Evolutionary conservation across 2,797 vertebrate species (phyloP).

Genomic region (Echeneis naucrates): DNA sequence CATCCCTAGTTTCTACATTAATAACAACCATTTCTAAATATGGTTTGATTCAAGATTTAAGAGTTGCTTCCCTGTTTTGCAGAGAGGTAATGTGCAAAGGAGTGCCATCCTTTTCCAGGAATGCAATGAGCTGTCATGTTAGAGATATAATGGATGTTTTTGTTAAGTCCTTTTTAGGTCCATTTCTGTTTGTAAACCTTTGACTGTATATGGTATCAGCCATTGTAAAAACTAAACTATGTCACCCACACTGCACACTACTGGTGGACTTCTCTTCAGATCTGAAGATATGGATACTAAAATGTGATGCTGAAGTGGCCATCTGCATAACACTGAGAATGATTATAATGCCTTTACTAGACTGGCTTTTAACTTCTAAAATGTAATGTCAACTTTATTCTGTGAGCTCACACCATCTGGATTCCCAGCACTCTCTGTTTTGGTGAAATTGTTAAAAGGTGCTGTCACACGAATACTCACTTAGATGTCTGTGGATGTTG

Average conservation of each 20-base stretch:
- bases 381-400: slow-evolving; percentile 18
- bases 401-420: slow-evolving; percentile 16
- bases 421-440: slow-evolving; percentile 1
- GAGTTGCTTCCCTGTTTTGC: slow-evolving; percentile 8
- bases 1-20: background rate
- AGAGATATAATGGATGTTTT: slow-evolving; percentile 28
- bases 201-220: slow-evolving; percentile 61
- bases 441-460: background rate
- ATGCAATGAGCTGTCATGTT: slow-evolving; percentile 4
- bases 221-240: slow-evolving; percentile 61
- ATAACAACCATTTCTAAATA: background rate
- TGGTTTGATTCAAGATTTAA: too few species aligned
- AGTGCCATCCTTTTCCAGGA: slow-evolving; percentile 23
- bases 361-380: background rate
- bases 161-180: slow-evolving; percentile 14
- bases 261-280: slow-evolving; percentile 61
- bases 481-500: background rate
- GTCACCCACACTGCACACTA: slow-evolving; percentile 36
- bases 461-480: background rate
- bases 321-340: slow-evolving; percentile 15
- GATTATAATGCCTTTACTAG: background rate
- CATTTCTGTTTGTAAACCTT: slow-evolving; percentile 36
- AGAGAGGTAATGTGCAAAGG: background rate
- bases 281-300: slow-evolving; percentile 41
- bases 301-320: slow-evolving; percentile 21